phyloP scores from a whole-genome alignment of 2,888 invertebrate genomes.

The Therioaphis trifolii region DNA sequence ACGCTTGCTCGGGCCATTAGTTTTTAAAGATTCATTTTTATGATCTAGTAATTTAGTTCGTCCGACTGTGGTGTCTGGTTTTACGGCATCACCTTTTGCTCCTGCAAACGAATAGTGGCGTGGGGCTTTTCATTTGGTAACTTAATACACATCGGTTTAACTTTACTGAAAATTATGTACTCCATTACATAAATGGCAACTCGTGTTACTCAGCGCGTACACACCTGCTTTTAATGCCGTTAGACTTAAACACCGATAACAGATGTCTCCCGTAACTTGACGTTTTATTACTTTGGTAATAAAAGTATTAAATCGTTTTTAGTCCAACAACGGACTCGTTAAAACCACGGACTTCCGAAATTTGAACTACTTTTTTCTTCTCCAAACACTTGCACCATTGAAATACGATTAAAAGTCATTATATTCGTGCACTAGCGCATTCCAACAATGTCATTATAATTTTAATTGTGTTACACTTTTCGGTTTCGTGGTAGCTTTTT shows the following conservation, averaged over 20 bases:
- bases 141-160: conserved; percentile 14
- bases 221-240: conserved; percentile 16
- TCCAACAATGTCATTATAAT: no score
- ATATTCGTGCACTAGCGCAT: no score
- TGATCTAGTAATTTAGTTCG: neutral
- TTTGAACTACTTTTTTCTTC: no score
- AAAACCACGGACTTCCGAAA: no score
- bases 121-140: neutral
- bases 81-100: neutral
- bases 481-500: no score
- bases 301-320: no score
- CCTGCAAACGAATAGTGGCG: neutral
- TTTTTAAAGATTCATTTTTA: conserved; percentile 15
- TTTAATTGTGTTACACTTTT: no score
- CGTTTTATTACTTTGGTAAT: neutral
- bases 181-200: neutral
- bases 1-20: no score
- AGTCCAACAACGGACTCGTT: no score
- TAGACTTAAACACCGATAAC: neutral
- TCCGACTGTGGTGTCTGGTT: neutral
- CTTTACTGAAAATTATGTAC: conserved; percentile 9
- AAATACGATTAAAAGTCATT: no score
- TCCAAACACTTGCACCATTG: no score
- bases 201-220: neutral
- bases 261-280: neutral